Base-by-base conservation (phyloP, 2,113 vertebrate genomes). In the Grallaria varia region DNA sequence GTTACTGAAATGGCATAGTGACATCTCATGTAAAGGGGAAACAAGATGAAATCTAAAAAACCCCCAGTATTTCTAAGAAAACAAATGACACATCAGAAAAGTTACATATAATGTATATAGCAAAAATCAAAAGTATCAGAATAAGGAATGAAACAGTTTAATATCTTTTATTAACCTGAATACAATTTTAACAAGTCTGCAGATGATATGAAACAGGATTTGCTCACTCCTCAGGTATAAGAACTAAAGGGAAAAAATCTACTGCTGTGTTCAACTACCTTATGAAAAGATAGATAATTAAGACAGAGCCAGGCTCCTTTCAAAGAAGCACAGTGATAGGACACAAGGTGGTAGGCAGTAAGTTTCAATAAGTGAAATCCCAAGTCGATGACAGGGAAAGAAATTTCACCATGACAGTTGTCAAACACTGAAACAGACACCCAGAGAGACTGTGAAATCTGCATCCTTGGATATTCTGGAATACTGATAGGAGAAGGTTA, bases 371-470 rank as follows among this genome's bases (percentile, higher is more conserved):
- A 18, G 3, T 10, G 23, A 90, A 89, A 81, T 58, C 20, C 28
- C 37, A 45, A 25, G 39, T 3, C 49, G 9, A 31, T 14, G 6
- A 63, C 1, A 1, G 2, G 9, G 10, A 1, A 19, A 49, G 72
- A 59, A 50, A 10, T 16, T 35, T n/a, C 30, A 67, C 8, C 6
- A 4, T 1, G 5, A 56, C 1, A 2, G 23, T 15, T 27, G 53
- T 80, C 30, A 71, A 73, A 60, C 22, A 76, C 6, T 3, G 6
- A 47, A 90, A 79, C 2, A 59, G 33, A 60, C 27, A 55, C 7
- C 3, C 27, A 72, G 22, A 53, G 9, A 30, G 28, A 5, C 64
- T 77, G 47, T 22, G 21, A 16, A 84, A 60, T 52, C n/a, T 58
- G 11, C n/a, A 77, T n/a, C 37, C 50, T 72, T 27, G 14, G 21